Base-by-base conservation (phyloP, 2,797 vertebrate species). In the Manis javanica region DNA sequence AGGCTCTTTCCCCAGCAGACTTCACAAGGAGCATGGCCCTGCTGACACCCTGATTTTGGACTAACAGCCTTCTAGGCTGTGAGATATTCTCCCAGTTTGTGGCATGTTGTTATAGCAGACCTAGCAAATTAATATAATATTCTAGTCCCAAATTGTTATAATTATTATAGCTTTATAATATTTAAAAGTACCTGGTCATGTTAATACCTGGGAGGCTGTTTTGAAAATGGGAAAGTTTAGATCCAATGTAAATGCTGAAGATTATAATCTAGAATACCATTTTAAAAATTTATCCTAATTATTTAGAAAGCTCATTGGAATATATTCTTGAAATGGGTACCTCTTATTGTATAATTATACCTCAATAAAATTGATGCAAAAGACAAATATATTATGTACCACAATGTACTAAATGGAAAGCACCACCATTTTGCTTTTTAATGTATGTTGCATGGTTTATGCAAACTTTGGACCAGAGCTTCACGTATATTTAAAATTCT, bases 241-340 rank as follows among this genome's bases (percentile, higher is more conserved):
- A 26, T 46, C 31, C 53, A 34, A 26, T 49, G 21, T 49, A 69
- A 90, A 42, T 64, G 42, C 59, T 57, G 55, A 93, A 46, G 69
- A 39, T 68, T 39, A 34, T 66, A 59, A 83, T 55, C 24, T 86
- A 78, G 42, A 83, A 57, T 26, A 75, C 68, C 3, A 51, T 81
- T 91, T 87, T 21, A 74, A 85, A 72, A 72, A 39, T 37, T 23
- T 53, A 72, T 24, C 66, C 87, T 24, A 64, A 53, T 57, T 68
- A 75, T 46, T 79, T 91, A 91, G 66, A 94, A 59, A 88, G 57
- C 24, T n/a, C 51, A 84, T 26, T 57, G 23, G 79, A 68, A 84
- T 69, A 31, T 31, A 74, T 1, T 74, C 51, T 88, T 91, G n/a
- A 83, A 94, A 74, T 63, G 59, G 46, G 15, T 74, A 46, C 5